A percentile compares a stretch with the other conserved stretches of the same genome.
phyloP scores from a whole-genome alignment of 1,140 invertebrate genomes.

The Myzus persicae region DNA sequence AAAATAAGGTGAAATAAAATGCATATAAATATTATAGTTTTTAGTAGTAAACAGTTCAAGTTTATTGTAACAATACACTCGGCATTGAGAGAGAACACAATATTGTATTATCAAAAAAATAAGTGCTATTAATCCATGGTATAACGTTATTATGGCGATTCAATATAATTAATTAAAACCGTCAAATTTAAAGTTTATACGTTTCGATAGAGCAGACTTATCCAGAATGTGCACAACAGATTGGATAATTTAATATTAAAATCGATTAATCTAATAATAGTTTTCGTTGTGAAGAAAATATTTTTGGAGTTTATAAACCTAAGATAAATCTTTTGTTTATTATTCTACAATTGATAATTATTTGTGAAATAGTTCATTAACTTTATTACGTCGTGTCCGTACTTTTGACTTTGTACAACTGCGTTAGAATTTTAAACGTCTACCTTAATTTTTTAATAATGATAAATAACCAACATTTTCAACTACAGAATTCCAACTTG shows the following conservation, averaged over 20 bases:
- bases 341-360: conserved; percentile 19
- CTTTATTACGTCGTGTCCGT: not conserved
- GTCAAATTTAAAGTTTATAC: not conserved
- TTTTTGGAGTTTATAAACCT: not conserved
- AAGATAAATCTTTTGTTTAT: not conserved
- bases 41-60: not conserved
- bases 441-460: not conserved
- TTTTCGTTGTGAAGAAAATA: not conserved
- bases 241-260: conserved; percentile 21
- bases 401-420: not conserved
- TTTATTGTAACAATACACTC: not conserved
- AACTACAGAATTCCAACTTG: not conserved
- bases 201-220: not conserved
- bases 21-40: not conserved
- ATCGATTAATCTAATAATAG: conserved; percentile 19
- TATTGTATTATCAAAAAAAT: not conserved
- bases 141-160: not conserved
- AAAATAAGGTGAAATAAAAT: no score
- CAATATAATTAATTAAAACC: not conserved
- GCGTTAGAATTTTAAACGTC: not conserved
- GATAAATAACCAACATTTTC: not conserved
- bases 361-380: not conserved
- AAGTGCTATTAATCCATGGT: not conserved
- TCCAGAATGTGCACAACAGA: not conserved
- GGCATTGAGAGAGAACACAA: not conserved